phyloP scores from a whole-genome alignment of 1,140 invertebrate species.

The Antheraea mylitta region DNA sequence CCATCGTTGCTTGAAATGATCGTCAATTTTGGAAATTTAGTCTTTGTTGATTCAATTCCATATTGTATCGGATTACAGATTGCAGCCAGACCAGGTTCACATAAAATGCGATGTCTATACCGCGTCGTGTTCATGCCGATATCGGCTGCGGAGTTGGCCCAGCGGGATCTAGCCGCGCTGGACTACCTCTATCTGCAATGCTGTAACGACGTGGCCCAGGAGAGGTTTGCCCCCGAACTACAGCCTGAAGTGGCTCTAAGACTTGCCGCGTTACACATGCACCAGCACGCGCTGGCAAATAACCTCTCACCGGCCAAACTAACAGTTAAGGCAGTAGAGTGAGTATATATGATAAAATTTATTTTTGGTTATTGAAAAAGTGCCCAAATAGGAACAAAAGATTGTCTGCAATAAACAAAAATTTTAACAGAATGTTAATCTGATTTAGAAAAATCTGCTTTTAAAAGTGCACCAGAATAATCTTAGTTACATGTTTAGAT shows the following conservation, averaged over 20 bases:
- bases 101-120: conserved; percentile 93
- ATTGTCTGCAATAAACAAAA: too few species aligned
- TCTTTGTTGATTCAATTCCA: too few species aligned
- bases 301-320: conserved; percentile 88
- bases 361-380: too few species aligned
- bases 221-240: conserved; percentile 93
- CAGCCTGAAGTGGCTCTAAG: conserved; percentile 92
- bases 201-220: conserved; percentile 95
- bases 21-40: too few species aligned
- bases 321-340: conserved; percentile 93
- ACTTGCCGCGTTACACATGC: conserved; percentile 93
- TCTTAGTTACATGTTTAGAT: too few species aligned
- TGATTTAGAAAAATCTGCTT: too few species aligned
- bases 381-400: too few species aligned
- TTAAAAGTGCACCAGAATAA: too few species aligned
- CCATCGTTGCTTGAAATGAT: too few species aligned
- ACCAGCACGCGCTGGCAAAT: conserved; percentile 91
- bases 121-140: conserved; percentile 92
- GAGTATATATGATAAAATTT: conserved; percentile 68
- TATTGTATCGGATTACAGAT: conserved; percentile 83
- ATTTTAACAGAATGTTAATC: too few species aligned
- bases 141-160: conserved; percentile 89
- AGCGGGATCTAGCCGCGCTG: conserved; percentile 90
- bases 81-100: conserved; percentile 90
- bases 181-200: conserved; percentile 95